A percentile compares a stretch with the other conserved stretches of the same genome.
Conservation (phyloP, 2,888 invertebrate genomes). For the Drosophila fungiperda region DNA sequence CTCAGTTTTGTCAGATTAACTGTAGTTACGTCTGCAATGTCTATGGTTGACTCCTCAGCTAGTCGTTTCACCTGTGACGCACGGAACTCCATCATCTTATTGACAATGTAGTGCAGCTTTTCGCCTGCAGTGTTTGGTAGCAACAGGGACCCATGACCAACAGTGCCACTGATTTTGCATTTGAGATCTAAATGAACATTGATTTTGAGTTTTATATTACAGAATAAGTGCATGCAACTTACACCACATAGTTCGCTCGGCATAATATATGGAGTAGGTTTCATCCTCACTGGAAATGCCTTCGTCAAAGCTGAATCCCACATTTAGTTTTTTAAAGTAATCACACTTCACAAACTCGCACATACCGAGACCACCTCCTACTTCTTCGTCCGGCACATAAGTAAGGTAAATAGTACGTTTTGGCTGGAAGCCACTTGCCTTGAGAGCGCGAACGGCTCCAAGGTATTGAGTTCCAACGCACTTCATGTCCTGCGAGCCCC, state of each 20-base stretch:
- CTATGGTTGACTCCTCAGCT: constrained; percentile 85
- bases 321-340: constrained; percentile 89
- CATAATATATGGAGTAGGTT: constrained; percentile 87
- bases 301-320: constrained; percentile 93
- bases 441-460: constrained; percentile 90
- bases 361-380: constrained; percentile 91
- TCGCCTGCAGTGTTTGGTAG: constrained; percentile 90
- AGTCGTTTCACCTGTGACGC: constrained; percentile 87
- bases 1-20: constrained; percentile 89
- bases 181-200: constrained; percentile 86
- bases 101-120: constrained; percentile 88
- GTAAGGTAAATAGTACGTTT: constrained; percentile 90
- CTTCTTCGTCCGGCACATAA: constrained; percentile 90
- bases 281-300: constrained; percentile 90
- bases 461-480: constrained; percentile 92
- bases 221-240: constrained; percentile 80
- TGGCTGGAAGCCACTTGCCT: constrained; percentile 86
- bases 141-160: constrained; percentile 92
- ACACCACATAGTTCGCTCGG: constrained; percentile 90
- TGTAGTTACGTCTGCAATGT: constrained; percentile 90
- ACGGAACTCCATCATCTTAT: constrained; percentile 89
- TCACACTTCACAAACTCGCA: constrained; percentile 87
- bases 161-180: constrained; percentile 88
- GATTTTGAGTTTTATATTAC: not conserved
- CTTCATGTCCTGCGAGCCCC: constrained; percentile 94